Percentiles rank a stretch among this genome's conserved stretches.
These are phyloP conservation scores for Metopia argyrocephala DNA, from an alignment of 2,888 invertebrate genomes.

Conservation along the genomic window DNA sequence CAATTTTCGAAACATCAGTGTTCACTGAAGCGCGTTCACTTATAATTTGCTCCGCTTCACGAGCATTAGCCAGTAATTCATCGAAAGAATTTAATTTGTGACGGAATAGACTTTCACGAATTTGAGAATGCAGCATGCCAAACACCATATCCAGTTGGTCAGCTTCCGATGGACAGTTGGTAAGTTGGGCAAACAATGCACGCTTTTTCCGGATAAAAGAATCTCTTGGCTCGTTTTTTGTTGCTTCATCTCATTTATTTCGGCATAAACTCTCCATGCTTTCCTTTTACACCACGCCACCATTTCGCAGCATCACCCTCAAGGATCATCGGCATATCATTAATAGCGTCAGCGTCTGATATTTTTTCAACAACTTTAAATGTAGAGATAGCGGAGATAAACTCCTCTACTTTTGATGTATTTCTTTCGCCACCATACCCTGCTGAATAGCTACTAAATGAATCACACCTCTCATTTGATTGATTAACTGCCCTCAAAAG, in stretches of 20 bases:
- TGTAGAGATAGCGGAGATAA: slow-evolving; percentile 45
- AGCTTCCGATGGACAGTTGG: slow-evolving; percentile 14
- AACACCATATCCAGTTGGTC: slow-evolving; percentile 50
- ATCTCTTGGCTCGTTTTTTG: slow-evolving; percentile 58
- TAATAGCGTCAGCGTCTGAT: slow-evolving; percentile 47
- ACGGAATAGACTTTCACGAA: slow-evolving; percentile 45
- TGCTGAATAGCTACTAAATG: too few relatives aligned
- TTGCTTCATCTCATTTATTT: slow-evolving; percentile 58
- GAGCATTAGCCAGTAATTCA: slow-evolving; percentile 7
- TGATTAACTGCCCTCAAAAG: slow-evolving; percentile 9
- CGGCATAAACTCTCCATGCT: slow-evolving; percentile 59
- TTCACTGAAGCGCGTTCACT: too few relatives aligned
- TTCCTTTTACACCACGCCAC: slow-evolving; percentile 51
- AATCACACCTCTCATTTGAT: too few relatives aligned
- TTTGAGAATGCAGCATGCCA: slow-evolving; percentile 40
- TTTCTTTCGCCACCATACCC: slow-evolving; percentile 48
- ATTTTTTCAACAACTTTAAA: slow-evolving; percentile 58
- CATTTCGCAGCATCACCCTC: slow-evolving; percentile 52
- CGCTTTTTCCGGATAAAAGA: slow-evolving; percentile 56
- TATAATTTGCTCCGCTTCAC: too few relatives aligned
- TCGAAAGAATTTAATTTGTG: slow-evolving; percentile 43
- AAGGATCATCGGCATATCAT: slow-evolving; percentile 57
- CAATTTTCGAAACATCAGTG: too few relatives aligned
- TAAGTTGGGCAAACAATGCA: slow-evolving; percentile 51
- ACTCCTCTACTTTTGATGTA: slow-evolving; percentile 49